Evolutionary conservation across 2,113 vertebrate species (phyloP).

Genomic region (Zosterops lateralis): DNA sequence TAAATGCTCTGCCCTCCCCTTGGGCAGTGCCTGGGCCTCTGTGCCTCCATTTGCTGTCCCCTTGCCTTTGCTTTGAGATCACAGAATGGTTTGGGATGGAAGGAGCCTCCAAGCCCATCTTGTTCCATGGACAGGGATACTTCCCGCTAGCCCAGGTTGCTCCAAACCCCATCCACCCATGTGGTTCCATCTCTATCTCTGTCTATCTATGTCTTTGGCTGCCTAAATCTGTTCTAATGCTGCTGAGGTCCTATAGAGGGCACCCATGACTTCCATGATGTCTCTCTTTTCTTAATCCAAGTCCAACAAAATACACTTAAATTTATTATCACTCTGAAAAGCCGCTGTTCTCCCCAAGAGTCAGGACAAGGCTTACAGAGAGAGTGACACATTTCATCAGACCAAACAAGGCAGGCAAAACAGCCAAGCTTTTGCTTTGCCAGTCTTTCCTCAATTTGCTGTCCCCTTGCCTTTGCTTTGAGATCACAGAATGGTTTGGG

Average conservation of each 20-base stretch:
- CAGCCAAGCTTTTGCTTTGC: too few relatives aligned
- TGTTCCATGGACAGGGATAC: not conserved
- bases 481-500: not conserved
- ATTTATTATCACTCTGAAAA: too few relatives aligned
- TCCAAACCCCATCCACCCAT: not conserved
- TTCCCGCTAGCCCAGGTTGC: not conserved
- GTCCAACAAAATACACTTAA: not conserved
- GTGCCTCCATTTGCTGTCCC: not conserved
- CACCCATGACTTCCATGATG: not conserved
- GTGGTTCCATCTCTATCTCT: not conserved
- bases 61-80: not conserved
- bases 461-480: not conserved
- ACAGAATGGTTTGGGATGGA: not conserved
- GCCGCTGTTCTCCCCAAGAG: too few relatives aligned
- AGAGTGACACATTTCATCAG: too few relatives aligned
- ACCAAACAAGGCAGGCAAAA: too few relatives aligned
- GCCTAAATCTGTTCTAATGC: not conserved
- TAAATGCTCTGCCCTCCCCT: not conserved
- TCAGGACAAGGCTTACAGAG: too few relatives aligned
- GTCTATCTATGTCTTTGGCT: not conserved
- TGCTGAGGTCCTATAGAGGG: not conserved
- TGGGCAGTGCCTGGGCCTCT: not conserved
- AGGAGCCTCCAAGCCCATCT: not conserved
- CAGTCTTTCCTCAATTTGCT: not conserved
- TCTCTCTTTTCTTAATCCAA: not conserved